A percentile compares a stretch with the other conserved stretches of the same genome.
Evolutionary conservation across 2,113 vertebrate species (phyloP).

Genomic region (Reinhardtius hippoglossoides): DNA sequence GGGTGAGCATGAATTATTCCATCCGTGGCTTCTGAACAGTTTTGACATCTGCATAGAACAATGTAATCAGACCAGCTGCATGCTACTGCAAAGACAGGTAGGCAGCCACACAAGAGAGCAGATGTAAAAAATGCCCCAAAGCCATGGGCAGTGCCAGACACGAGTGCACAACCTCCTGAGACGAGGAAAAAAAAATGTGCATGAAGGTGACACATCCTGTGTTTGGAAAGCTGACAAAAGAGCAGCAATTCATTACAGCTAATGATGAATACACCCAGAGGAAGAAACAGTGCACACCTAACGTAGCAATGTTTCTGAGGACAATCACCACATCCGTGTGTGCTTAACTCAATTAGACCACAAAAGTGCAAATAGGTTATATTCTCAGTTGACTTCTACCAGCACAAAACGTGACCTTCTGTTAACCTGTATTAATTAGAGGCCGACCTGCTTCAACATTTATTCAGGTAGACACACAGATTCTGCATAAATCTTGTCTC

Average conservation of each 20-base stretch:
- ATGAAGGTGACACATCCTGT: constrained; percentile 43
- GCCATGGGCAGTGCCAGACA: constrained; percentile 1
- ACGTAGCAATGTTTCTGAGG: constrained; percentile 31
- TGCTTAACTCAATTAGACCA: constrained; percentile 17
- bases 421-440: constrained; percentile 26
- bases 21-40: constrained; percentile 19
- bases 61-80: constrained; percentile 42
- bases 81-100: constrained; percentile 28
- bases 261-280: constrained; percentile 42
- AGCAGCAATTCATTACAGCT: constrained; percentile 26
- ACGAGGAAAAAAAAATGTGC: not conserved
- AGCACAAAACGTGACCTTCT: constrained; percentile 14
- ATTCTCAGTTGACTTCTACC: not conserved
- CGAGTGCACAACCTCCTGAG: not conserved
- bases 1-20: constrained; percentile 69
- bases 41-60: constrained; percentile 62
- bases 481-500: constrained; percentile 1
- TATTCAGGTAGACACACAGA: constrained; percentile 12
- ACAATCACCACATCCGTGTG: constrained; percentile 39
- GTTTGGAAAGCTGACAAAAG: constrained; percentile 53
- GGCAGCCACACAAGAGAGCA: not conserved
- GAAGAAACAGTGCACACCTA: constrained; percentile 52
- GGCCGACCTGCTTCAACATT: constrained; percentile 19
- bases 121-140: constrained; percentile 20
- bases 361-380: constrained; percentile 13